Evolutionary conservation across 2,113 vertebrate species (phyloP), one percentile per base, ranked within the genome.

Genomic region (cattle (Bos taurus)): DNA sequence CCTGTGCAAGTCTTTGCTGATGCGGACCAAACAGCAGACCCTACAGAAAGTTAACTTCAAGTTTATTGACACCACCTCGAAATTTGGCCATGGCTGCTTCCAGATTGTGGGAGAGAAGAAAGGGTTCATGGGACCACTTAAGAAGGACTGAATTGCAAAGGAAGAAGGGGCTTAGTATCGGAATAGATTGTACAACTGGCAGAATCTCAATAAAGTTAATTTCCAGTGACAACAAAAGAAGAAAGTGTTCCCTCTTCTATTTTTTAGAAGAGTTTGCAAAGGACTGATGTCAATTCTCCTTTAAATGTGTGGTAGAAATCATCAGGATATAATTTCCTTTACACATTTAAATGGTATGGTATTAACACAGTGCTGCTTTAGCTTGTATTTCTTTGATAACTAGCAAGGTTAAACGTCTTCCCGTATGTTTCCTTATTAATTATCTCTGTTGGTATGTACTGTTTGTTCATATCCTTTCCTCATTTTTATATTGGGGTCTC

Each of bases 1-100:
- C 8, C 36, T 1, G 12, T 98, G 99, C 96, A 99, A 99, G 99
- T 99, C 99, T 95, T 98, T 99, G 94, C 99, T 99, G 98, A 99
- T 99, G 83, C 99, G 99, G 99, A 99, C 99, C 77, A 99, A 99
- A 96, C 99, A 99, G 2, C 99, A 99, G 26, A 99, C 99, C 11
- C 67, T 98, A 99, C 99, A 99, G 99, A 99, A 99, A 99, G 99
- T 26, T 15, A 99, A 99, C 97, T 98, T 99, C 48, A 99, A 99
- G 98, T 99, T 99, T 94, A 99, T 99, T 71, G 99, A 99, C 98
- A 99, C 99, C 57, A 99, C 99, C 3, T 99, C 99, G 92, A 99
- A 99, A 95, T 99, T 99, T n/a, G 99, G 99, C 71, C 99, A 99
- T 2, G 99, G 99, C 1, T 99, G 99, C 93, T 99, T 99, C 99